Conservation (phyloP, 2,113 vertebrate species). For the Rattus rattus region DNA sequence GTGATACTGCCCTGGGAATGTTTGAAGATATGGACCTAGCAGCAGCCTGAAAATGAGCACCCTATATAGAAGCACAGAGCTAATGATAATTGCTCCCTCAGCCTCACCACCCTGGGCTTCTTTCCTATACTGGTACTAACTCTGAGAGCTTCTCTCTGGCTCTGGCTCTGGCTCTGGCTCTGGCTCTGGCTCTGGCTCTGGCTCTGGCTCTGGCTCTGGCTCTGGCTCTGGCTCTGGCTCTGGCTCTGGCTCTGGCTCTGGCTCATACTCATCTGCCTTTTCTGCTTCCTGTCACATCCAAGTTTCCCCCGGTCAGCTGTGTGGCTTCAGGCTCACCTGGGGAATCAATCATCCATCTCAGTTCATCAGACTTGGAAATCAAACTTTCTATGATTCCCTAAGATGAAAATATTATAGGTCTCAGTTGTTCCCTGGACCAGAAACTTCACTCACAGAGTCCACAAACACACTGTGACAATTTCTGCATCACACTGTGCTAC, state of each 20-base stretch:
- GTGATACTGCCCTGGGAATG: neutral
- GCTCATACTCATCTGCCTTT: rapidly evolving
- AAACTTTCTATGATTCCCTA: neutral
- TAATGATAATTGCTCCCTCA: neutral
- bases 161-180: neutral
- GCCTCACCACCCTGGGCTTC: neutral
- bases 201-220: neutral
- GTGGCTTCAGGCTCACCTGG: too few relatives aligned
- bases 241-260: neutral
- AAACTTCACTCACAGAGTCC: neutral
- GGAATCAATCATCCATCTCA: neutral
- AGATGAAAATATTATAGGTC: neutral
- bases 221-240: neutral
- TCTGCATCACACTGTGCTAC: rapidly evolving
- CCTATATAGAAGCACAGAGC: neutral
- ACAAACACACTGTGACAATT: rapidly evolving
- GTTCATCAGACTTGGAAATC: neutral
- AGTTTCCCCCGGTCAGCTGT: neutral
- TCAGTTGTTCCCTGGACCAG: neutral
- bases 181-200: neutral
- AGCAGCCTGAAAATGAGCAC: rapidly evolving
- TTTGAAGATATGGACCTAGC: too few relatives aligned
- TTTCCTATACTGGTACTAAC: neutral
- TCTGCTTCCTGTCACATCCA: neutral
- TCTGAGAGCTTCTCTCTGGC: neutral